Percentiles rank a stretch among this genome's conserved stretches.
Conservation (phyloP, 2,888 invertebrate species). For the Pomacea canaliculata region DNA sequence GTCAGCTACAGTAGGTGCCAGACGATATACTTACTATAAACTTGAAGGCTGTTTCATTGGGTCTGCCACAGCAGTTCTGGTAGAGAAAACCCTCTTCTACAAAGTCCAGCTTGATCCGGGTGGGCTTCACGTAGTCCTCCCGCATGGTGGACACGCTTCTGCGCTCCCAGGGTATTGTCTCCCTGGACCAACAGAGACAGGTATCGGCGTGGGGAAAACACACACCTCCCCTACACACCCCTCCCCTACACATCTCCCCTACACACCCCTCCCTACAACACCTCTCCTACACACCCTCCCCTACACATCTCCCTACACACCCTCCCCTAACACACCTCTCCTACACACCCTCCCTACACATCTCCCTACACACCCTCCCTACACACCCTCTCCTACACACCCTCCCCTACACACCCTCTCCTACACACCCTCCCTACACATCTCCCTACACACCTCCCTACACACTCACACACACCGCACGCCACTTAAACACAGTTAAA, state of each 20-base stretch:
- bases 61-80: conserved; percentile 17
- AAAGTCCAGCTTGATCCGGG: conserved; percentile 11
- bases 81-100: conserved; percentile 15
- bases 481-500: no score
- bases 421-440: neutral
- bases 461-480: neutral
- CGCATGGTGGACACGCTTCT: conserved; percentile 4
- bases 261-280: neutral
- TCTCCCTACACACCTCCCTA: neutral
- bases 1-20: no score
- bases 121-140: conserved; percentile 14
- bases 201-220: neutral
- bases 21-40: neutral
- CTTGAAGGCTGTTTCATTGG: neutral
- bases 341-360: neutral
- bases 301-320: neutral
- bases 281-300: neutral
- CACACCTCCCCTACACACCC: neutral
- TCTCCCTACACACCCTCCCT: no score
- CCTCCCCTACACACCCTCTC: neutral
- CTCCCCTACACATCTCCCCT: neutral
- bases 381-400: neutral
- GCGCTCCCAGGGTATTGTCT: conserved; percentile 6
- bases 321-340: neutral
- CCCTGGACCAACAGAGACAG: neutral